phyloP scores from a whole-genome alignment of 2,113 vertebrate genomes.

The Anguilla rostrata region DNA sequence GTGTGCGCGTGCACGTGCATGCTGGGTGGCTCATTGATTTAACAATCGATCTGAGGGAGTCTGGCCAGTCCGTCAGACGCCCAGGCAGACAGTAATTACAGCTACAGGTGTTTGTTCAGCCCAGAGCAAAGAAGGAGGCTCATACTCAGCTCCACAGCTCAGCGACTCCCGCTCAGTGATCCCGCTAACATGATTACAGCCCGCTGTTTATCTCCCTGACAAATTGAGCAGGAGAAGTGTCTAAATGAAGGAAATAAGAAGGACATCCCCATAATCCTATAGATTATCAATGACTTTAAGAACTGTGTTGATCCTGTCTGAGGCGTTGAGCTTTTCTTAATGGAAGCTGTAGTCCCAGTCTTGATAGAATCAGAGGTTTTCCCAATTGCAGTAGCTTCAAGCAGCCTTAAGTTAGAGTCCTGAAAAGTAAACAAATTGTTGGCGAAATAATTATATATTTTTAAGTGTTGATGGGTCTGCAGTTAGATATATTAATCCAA shows the following conservation, averaged over 20 bases:
- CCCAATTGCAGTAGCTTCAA: neutral
- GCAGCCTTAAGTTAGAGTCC: neutral
- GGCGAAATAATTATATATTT: neutral
- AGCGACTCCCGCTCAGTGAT: neutral
- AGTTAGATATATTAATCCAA: neutral
- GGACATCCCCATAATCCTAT: slow-evolving; percentile 3
- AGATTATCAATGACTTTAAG: slow-evolving; percentile 2
- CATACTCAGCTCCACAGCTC: neutral
- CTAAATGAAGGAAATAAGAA: neutral
- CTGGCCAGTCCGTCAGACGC: neutral
- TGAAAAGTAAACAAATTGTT: neutral
- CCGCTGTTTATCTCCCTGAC: neutral
- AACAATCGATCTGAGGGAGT: neutral
- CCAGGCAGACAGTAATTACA: slow-evolving; percentile 6
- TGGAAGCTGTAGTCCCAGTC: neutral
- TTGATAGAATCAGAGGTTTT: neutral
- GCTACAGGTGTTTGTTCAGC: slow-evolving; percentile 8
- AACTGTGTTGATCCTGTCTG: neutral
- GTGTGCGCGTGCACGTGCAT: neutral
- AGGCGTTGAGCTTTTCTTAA: neutral
- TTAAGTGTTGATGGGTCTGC: neutral
- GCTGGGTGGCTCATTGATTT: neutral
- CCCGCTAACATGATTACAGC: slow-evolving; percentile 6
- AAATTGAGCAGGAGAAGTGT: neutral
- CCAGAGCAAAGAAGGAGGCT: neutral